Base-by-base conservation (phyloP, 23 tunicate species). In the Styela clava region DNA sequence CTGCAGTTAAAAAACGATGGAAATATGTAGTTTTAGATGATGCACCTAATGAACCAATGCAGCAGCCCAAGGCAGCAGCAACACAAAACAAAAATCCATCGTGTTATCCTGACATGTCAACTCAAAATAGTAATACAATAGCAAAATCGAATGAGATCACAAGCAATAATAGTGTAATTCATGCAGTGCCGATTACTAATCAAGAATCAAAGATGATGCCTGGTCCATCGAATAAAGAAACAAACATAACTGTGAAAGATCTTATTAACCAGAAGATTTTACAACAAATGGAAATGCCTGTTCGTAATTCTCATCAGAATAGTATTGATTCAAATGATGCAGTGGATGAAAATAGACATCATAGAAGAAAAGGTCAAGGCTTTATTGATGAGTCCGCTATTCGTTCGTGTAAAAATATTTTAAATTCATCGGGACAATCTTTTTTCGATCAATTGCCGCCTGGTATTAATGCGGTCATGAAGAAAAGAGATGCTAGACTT, bases 1-100 rank as follows among this genome's bases (percentile, higher is more conserved):
- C 81, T 29, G 81, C 81, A 24, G 81, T 76, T 7, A 76, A 76
- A 44, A 76, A 76, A 44, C 30, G 81, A 26, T 76, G 81, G 81
- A 76, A 52, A n/a, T 76, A 76, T 56, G 52, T 76, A 24, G 81
- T 76, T 26, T 44, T 76, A 24, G 81, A 76, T 25, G 81, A 76
- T 24, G 29, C 71, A 67, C 30, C 71, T 1, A 22, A 19, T 67
- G 71, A 1, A 0, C 30, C 19, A 16, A 29, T 18, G 12, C 0
- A 18, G 22, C 71, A 67, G 2, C 30, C 30, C 71, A 67, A 67
- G 16, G 32, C 71, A 29, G 16, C 71, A 18, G 71, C 24, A 18
- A 24, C 19, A 18, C 71, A 27, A 0, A 29, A 22, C 71, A 29
- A 67, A 67, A 67, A 22, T 25, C 0, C 30, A 25, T 27, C 22